Evolutionary conservation across 2,888 invertebrate species (phyloP), one percentile per base, ranked within the genome.

Genomic region (Amphipyra berbera): DNA sequence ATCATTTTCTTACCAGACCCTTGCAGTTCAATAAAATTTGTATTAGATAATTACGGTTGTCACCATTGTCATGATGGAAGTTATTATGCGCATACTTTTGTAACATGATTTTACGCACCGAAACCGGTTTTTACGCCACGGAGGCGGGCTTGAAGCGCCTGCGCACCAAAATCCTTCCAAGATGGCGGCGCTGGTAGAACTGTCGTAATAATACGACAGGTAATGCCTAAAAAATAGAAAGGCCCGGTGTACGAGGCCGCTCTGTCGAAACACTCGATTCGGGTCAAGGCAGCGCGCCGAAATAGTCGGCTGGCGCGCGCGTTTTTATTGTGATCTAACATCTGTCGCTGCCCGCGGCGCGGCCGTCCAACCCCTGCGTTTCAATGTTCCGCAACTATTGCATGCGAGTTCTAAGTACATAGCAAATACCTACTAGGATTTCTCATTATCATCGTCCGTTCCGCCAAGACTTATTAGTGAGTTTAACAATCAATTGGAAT

Each of bases 211-310:
- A 94, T 93, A 93, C 90, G 92, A 94, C 94, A 94, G 93, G 94
- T 94, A 94, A 94, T 94, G 90, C 93, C 93, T 94, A 95, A 95
- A 95, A 95, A 94, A 94, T 95, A 95, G 93, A 93, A 95, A 94
- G 95, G 95, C 94, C 94, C 92, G 93, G 93, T 92, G 93, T 92
- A 89, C 94, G 93, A 94, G 93, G 94, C 90, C 94, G 93, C 87
- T 93, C 91, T 94, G 94, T 92, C 89, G 94, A 94, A 94, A 94
- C 89, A 92, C 89, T 91, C 91, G 88, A 95, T 94, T 92, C 93
- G 83, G 94, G 94, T 95, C 94, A 95, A 95, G 94, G 94, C 94
- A 88, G 93, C 88, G 88, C 90, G 93, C 94, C 94, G 94, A 95
- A 95, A 94, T 95, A 94, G 92, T 94, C 90, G 91, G 89, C 88